Evolutionary conservation across 2,888 invertebrate species (phyloP).

Genomic region (Macrophya alboannulata): DNA sequence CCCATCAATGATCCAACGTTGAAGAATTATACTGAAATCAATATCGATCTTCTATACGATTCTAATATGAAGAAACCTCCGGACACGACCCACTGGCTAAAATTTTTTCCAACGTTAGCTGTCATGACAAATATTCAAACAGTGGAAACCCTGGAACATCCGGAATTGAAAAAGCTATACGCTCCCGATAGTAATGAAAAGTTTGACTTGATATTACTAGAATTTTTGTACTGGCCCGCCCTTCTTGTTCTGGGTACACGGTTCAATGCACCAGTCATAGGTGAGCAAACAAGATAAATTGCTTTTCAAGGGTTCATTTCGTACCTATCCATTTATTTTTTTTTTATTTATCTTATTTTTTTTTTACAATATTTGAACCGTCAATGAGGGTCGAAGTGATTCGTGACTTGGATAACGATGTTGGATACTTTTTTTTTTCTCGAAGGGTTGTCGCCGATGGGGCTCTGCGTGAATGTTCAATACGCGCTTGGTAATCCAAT

Average conservation of each 20-base stretch:
- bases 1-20: slow-evolving; percentile 50
- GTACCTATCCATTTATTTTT: neutral
- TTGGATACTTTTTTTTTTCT: neutral
- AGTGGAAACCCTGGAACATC: neutral
- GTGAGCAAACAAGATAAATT: slow-evolving; percentile 47
- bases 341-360: neutral
- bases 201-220: slow-evolving; percentile 83
- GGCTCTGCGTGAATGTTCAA: slow-evolving; percentile 81
- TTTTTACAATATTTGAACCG: neutral
- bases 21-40: slow-evolving; percentile 78
- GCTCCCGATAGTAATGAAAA: slow-evolving; percentile 71
- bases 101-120: neutral
- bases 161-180: slow-evolving; percentile 40
- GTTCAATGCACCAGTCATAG: slow-evolving; percentile 82
- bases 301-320: neutral
- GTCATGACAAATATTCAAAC: neutral
- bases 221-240: slow-evolving; percentile 81
- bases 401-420: neutral
- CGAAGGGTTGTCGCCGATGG: slow-evolving; percentile 80
- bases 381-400: neutral
- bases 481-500: slow-evolving; percentile 82
- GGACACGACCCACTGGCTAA: neutral
- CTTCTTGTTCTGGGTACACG: slow-evolving; percentile 82
- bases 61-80: slow-evolving; percentile 4
- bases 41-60: slow-evolving; percentile 68